These are phyloP conservation scores for Alcedo quadribrachys DNA, from an alignment of 2,797 vertebrate species.

Conservation along the genomic window DNA sequence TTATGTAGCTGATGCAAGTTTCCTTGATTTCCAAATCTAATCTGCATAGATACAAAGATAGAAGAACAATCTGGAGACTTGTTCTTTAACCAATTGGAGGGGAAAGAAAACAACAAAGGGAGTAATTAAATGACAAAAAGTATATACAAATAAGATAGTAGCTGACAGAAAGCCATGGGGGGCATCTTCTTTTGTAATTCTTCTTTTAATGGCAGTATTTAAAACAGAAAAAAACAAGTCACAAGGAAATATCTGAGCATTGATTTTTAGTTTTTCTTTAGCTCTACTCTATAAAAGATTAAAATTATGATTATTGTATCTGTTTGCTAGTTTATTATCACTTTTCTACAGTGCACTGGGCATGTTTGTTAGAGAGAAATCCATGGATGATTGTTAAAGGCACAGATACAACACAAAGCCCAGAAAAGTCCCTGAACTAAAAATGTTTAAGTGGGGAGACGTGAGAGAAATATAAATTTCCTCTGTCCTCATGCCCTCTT, in stretches of 20 bases:
- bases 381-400: background rate
- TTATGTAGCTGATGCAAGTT: conserved; percentile 60
- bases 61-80: conserved; percentile 62
- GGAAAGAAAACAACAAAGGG: conserved; percentile 48
- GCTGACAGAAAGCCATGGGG: conserved; percentile 74
- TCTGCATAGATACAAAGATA: conserved; percentile 71
- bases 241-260: background rate
- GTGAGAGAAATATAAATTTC: background rate
- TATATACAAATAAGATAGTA: conserved; percentile 75
- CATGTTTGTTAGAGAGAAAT: background rate
- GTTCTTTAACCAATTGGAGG: conserved; percentile 21
- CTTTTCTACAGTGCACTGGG: background rate
- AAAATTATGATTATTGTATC: background rate
- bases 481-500: background rate
- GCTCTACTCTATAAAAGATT: background rate
- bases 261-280: background rate
- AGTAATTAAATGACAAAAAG: conserved; percentile 74
- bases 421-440: background rate
- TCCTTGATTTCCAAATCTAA: conserved; percentile 65
- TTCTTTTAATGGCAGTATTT: conserved; percentile 30
- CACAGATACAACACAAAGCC: background rate
- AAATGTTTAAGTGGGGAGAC: background rate
- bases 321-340: background rate
- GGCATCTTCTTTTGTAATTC: conserved; percentile 42
- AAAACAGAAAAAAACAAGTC: conserved; percentile 36